Percentiles rank a stretch among this genome's conserved stretches.
phyloP scores from a whole-genome alignment of 2,797 vertebrate species.

The Furcifer pardalis region DNA sequence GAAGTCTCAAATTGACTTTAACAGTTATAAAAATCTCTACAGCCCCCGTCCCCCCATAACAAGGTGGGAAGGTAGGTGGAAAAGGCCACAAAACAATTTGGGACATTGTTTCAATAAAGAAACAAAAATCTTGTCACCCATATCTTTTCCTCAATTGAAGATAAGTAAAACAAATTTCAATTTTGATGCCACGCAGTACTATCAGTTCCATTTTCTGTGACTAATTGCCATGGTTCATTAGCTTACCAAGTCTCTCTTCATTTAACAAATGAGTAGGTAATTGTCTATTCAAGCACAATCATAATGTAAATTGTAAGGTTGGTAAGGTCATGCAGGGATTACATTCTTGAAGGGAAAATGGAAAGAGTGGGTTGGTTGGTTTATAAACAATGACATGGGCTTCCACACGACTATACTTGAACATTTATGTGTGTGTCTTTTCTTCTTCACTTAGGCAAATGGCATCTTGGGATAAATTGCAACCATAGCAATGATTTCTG shows the following conservation, averaged over 20 bases:
- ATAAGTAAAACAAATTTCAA: constrained; percentile 1
- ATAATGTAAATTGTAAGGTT: too few relatives aligned
- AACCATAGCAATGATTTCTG: constrained; percentile 82
- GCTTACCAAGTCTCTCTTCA: background rate
- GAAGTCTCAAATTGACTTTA: constrained; percentile 2
- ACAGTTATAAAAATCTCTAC: background rate
- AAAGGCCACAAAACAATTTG: background rate
- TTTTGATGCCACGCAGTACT: background rate
- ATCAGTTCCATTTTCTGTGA: background rate
- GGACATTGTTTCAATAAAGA: background rate
- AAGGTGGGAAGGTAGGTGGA: background rate
- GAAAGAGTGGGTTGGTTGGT: background rate
- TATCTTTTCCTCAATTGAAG: background rate
- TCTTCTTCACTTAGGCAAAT: constrained; percentile 82
- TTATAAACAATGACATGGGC: too few relatives aligned
- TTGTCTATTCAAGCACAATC: background rate
- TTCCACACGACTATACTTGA: background rate
- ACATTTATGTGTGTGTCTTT: constrained; percentile 22
- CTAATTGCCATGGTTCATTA: background rate
- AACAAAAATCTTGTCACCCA: too few relatives aligned
- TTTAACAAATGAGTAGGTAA: background rate
- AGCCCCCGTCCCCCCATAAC: too few relatives aligned
- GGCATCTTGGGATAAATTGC: constrained; percentile 91
- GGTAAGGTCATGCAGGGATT: background rate
- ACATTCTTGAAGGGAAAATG: background rate